These are phyloP conservation scores for Slavum lentiscoides DNA, from an alignment of 2,888 invertebrate genomes.

Conservation along the genomic window DNA sequence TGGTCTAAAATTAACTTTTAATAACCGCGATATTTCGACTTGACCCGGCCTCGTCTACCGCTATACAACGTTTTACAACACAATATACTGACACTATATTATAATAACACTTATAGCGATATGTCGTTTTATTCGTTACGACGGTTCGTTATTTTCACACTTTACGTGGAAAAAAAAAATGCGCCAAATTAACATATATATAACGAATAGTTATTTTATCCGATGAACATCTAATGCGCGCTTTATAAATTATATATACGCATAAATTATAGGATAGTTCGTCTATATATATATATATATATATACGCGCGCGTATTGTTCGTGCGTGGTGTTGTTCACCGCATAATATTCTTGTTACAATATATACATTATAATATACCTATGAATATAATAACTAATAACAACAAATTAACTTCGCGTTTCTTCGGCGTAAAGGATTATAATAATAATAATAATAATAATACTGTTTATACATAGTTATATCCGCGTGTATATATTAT, in stretches of 20 bases:
- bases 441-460: not conserved
- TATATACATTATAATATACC: not conserved
- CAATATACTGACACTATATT: too few species aligned
- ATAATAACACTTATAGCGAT: too few species aligned
- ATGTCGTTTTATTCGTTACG: too few species aligned
- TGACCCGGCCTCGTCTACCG: too few species aligned
- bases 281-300: not conserved
- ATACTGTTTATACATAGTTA: too few species aligned
- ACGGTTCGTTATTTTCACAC: not conserved
- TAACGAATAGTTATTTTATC: constrained; percentile 3
- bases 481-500: too few species aligned
- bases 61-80: too few species aligned
- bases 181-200: not conserved
- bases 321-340: not conserved
- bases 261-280: not conserved
- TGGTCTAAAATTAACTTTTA: too few species aligned
- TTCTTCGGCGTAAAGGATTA: not conserved
- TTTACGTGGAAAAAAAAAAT: constrained; percentile 9
- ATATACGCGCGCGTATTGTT: too few species aligned
- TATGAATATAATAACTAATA: not conserved
- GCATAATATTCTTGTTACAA: not conserved
- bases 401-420: not conserved
- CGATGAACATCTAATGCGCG: not conserved
- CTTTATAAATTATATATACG: not conserved
- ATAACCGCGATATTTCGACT: too few species aligned